Evolutionary conservation across 2,888 invertebrate species (phyloP).

Genomic region (Drosophila eohydei): DNA sequence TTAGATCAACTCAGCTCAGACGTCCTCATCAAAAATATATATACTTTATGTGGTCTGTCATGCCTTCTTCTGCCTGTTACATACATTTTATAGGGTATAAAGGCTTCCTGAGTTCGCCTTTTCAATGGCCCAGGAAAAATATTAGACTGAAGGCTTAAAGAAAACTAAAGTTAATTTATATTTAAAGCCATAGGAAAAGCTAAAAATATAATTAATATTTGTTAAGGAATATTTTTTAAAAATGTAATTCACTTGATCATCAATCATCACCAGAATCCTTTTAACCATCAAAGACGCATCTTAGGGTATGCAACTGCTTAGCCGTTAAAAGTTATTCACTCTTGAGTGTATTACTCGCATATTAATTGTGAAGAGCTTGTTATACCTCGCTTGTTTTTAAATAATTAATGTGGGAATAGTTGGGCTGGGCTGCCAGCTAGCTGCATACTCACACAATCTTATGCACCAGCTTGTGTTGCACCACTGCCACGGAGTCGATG

Average conservation of each 20-base stretch:
- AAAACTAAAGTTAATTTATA: neutral
- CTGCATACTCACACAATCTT: conserved; percentile 83
- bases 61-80: no score
- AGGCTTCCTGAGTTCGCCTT: no score
- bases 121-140: no score
- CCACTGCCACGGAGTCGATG: conserved; percentile 87
- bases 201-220: neutral
- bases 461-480: conserved; percentile 85
- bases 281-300: no score
- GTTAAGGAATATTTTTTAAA: neutral
- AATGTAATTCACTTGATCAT: no score
- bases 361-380: conserved; percentile 52
- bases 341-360: neutral
- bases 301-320: conserved; percentile 37
- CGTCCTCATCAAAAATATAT: no score
- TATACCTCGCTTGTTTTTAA: conserved; percentile 50
- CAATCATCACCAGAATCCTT: no score
- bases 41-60: no score
- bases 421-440: neutral
- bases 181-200: no score
- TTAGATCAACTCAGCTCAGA: no score
- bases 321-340: neutral
- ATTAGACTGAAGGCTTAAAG: no score
- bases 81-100: no score
- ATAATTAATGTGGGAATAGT: conserved; percentile 46